A percentile compares a stretch with the other conserved stretches of the same genome.
phyloP scores from a whole-genome alignment of 53 echinoderm and acorn worm species.

The Hippasteria phrygiana region DNA sequence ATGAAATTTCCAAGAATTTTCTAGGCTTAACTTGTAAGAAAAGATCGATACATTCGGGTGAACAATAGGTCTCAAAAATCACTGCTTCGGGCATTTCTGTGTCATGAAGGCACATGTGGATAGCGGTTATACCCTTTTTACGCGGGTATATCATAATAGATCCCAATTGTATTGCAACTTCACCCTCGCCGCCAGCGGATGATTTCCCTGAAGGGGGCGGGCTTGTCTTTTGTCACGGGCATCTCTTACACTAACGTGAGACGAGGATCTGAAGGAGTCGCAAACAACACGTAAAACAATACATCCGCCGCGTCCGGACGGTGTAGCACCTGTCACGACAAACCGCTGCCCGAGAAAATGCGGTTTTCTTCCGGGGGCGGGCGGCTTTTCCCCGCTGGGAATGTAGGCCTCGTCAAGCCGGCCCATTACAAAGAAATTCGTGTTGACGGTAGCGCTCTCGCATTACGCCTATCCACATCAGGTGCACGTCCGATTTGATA shows the following conservation, averaged over 20 bases:
- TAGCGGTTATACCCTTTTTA: neutral
- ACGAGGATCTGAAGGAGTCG: neutral
- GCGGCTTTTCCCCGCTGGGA: neutral
- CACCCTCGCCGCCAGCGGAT: neutral
- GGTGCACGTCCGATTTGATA: neutral
- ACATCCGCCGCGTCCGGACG: neutral
- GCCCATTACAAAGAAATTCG: slow-evolving; percentile 28
- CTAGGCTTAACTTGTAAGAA: too few relatives aligned
- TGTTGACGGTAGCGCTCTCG: slow-evolving; percentile 20
- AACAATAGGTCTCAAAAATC: too few relatives aligned
- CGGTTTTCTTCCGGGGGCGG: neutral
- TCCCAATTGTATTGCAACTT: neutral
- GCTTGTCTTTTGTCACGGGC: neutral
- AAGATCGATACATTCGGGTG: too few relatives aligned
- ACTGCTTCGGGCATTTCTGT: too few relatives aligned
- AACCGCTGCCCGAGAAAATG: neutral
- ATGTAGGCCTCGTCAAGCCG: neutral
- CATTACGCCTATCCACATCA: slow-evolving; percentile 9
- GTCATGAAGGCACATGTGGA: too few relatives aligned
- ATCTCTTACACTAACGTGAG: slow-evolving; percentile 31
- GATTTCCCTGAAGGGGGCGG: neutral
- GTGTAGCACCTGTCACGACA: neutral
- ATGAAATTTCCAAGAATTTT: too few relatives aligned
- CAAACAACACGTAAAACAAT: slow-evolving; percentile 18
- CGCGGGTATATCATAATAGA: neutral